Base-by-base conservation (phyloP, 2,888 invertebrate species). In the Coenonympha glycerion region DNA sequence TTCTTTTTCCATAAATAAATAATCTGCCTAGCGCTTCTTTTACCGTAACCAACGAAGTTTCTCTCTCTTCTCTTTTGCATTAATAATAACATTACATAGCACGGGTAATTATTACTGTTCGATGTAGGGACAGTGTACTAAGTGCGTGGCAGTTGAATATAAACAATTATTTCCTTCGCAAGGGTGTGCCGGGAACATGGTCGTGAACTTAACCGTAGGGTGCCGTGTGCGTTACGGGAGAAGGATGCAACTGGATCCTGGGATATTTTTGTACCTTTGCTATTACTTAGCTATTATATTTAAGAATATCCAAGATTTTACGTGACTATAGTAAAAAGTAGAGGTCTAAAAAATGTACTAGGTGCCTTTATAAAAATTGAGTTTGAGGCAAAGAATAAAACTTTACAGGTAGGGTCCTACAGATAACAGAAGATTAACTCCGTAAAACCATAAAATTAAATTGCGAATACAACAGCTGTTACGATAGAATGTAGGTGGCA, bases 101-200 rank as follows among this genome's bases (percentile, higher is more conserved):
- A 33, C 28, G 28, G 30, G n/a, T 44, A 44, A 44, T 33, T 9
- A 44, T 33, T 33, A 44, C 33, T 44, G 22, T 22, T 22, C 15
- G 11, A 9, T 34, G 26, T 40, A 36, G 36, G 15, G 37, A 33
- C 31, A 28, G 44, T 50, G 53, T 47, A 49, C 45, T 54, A 53
- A 57, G 60, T 55, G 74, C 76, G 74, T 69, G 71, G 70, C 69
- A 71, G 77, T 77, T 73, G 82, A 84, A 81, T 81, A 82, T 86
- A 86, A 87, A 86, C 87, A 87, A 86, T 87, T 85, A 83, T 85
- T 85, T 83, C 77, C 72, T 68, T 63, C 65, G 69, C 64, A 57
- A 68, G 71, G 76, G 73, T 68, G 68, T 56, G 58, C 24, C 21
- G 57, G 61, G 64, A 66, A 68, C 71, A 65, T 66, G 69, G 69